Conservation (phyloP, 2,113 vertebrate species). For the Perca schrenkii region DNA sequence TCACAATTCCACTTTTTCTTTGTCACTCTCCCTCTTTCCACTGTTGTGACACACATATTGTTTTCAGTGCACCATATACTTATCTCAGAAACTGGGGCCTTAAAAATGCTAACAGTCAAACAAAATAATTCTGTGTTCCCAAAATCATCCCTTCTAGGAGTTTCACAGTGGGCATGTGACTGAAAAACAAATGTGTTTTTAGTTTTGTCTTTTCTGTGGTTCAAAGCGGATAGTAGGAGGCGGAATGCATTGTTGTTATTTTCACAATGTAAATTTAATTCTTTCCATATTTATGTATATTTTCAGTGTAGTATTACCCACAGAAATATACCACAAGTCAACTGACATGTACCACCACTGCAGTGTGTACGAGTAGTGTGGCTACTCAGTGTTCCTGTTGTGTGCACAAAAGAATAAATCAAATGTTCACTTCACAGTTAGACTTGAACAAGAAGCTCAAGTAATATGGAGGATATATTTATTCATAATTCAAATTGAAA, state of each 20-base stretch:
- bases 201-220: neutral
- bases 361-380: neutral
- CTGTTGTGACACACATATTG: neutral
- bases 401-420: neutral
- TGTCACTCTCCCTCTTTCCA: neutral
- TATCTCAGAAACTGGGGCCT: neutral
- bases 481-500: too few species aligned
- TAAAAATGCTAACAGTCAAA: neutral
- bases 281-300: neutral
- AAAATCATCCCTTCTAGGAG: neutral
- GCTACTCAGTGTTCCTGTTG: neutral
- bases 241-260: neutral
- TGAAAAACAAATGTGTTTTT: neutral
- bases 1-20: neutral
- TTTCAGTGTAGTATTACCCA: neutral
- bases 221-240: neutral
- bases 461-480: neutral
- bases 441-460: conserved; percentile 10
- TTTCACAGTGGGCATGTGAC: neutral
- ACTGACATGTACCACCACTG: neutral
- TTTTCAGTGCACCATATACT: too few species aligned
- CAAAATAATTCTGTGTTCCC: neutral
- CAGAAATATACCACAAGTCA: neutral
- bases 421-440: neutral
- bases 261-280: neutral